phyloP scores from a whole-genome alignment of 2,888 invertebrate species.

The Pandemis cinnamomeana region DNA sequence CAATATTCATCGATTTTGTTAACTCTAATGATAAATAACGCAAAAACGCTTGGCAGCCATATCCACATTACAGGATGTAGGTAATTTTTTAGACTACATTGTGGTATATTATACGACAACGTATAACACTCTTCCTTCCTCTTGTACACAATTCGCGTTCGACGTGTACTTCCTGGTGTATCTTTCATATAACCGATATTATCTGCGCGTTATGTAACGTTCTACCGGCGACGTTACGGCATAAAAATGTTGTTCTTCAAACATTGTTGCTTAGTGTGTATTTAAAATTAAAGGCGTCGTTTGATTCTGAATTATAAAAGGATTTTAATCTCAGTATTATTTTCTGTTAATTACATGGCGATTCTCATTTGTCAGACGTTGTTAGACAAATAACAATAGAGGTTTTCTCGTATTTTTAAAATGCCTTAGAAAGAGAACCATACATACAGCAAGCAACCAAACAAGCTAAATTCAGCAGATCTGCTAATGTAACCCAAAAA shows the following conservation, averaged over 20 bases:
- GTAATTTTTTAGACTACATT: neutral
- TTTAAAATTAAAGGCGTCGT: neutral
- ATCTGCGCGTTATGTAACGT: constrained; percentile 19
- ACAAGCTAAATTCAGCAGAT: too few species aligned
- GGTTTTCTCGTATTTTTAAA: too few species aligned
- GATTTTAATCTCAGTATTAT: neutral
- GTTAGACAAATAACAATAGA: too few species aligned
- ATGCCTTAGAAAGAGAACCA: too few species aligned
- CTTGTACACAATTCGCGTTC: neutral
- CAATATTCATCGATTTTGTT: too few species aligned
- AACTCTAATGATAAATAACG: too few species aligned
- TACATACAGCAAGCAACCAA: too few species aligned
- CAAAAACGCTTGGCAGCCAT: too few species aligned
- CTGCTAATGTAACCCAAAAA: too few species aligned
- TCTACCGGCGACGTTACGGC: constrained; percentile 8
- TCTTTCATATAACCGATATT: constrained; percentile 14
- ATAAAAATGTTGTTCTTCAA: constrained; percentile 15
- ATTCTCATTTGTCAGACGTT: neutral
- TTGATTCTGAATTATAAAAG: neutral
- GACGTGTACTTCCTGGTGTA: constrained; percentile 1
- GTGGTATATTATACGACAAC: neutral
- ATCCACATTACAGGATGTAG: neutral
- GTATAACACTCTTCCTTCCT: constrained; percentile 1
- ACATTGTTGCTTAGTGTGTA: neutral
- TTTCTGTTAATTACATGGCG: neutral